These are phyloP conservation scores for Aptenodytes patagonicus DNA, from an alignment of 2,113 vertebrate species.

Conservation along the genomic window DNA sequence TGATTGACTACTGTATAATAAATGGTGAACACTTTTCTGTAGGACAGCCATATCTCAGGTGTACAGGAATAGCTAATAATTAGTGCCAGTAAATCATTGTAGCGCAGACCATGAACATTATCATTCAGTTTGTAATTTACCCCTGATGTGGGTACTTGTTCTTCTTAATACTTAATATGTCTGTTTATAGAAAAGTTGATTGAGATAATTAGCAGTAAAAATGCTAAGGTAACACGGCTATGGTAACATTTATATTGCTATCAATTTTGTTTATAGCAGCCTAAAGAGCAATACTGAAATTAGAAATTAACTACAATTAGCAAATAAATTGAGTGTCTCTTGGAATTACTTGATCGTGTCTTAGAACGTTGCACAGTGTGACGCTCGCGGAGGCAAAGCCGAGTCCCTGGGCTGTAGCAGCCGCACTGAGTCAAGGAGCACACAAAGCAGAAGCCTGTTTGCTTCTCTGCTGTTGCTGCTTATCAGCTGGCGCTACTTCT, in stretches of 20 bases:
- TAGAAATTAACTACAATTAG: conserved; percentile 66
- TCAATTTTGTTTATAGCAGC: conserved; percentile 62
- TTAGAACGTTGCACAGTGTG: not conserved
- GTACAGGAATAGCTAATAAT: not conserved
- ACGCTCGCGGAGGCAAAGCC: not conserved
- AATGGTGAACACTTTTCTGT: not conserved
- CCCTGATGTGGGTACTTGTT: conserved; percentile 26
- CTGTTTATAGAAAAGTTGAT: conserved; percentile 60
- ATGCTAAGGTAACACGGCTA: conserved; percentile 2
- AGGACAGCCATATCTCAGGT: not conserved
- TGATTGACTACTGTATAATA: not conserved
- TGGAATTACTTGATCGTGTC: conserved; percentile 47
- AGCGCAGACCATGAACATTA: not conserved
- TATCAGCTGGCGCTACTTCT: not conserved
- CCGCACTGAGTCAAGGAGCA: not conserved
- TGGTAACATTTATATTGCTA: conserved; percentile 51
- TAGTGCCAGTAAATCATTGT: not conserved
- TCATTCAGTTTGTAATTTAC: conserved; percentile 42
- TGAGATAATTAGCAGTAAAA: conserved; percentile 61
- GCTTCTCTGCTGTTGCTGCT: not conserved
- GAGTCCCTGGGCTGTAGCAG: not conserved
- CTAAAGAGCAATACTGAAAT: conserved; percentile 55
- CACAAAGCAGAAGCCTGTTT: not conserved
- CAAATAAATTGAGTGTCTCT: conserved; percentile 65
- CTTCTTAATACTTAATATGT: conserved; percentile 22